Evolutionary conservation across 2,888 invertebrate genomes (phyloP).

Genomic region (Actias luna): DNA sequence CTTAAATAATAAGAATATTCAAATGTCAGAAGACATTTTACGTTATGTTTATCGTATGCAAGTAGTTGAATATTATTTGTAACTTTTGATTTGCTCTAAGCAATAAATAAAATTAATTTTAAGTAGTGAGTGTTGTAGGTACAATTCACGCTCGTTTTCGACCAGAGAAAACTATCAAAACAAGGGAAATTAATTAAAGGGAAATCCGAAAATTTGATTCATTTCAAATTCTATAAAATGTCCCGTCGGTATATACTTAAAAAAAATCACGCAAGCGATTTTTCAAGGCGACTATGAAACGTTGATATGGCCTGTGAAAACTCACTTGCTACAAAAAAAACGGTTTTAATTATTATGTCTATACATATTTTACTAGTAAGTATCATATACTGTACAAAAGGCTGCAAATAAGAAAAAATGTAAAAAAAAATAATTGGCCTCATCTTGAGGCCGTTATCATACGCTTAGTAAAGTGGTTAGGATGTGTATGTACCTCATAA

Average conservation of each 20-base stretch:
- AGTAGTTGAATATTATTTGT: neutral
- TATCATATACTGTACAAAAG: slow-evolving; percentile 80
- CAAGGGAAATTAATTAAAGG: neutral
- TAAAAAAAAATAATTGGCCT: slow-evolving; percentile 58
- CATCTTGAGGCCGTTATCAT: slow-evolving; percentile 72
- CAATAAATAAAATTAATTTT: neutral
- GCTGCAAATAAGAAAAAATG: slow-evolving; percentile 73
- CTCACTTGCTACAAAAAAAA: slow-evolving; percentile 59
- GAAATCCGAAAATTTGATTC: slow-evolving; percentile 6
- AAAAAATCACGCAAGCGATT: slow-evolving; percentile 50
- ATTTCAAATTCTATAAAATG: slow-evolving; percentile 27
- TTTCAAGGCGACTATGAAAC: slow-evolving; percentile 40
- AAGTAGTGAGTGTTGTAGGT: neutral
- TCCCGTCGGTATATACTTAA: slow-evolving; percentile 56
- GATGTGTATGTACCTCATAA: slow-evolving; percentile 61
- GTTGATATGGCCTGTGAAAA: slow-evolving; percentile 33
- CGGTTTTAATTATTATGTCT: slow-evolving; percentile 77
- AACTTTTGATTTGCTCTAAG: neutral
- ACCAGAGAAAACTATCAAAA: neutral
- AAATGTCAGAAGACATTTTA: neutral
- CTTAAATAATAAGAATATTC: neutral
- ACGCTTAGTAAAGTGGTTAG: slow-evolving; percentile 79
- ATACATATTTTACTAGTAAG: slow-evolving; percentile 75
- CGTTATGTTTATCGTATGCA: neutral
- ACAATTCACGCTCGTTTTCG: neutral